A percentile compares a stretch with the other conserved stretches of the same genome.
Evolutionary conservation across 92 coral and sea anemone genomes (phyloP).

Genomic region (Porites rus): DNA sequence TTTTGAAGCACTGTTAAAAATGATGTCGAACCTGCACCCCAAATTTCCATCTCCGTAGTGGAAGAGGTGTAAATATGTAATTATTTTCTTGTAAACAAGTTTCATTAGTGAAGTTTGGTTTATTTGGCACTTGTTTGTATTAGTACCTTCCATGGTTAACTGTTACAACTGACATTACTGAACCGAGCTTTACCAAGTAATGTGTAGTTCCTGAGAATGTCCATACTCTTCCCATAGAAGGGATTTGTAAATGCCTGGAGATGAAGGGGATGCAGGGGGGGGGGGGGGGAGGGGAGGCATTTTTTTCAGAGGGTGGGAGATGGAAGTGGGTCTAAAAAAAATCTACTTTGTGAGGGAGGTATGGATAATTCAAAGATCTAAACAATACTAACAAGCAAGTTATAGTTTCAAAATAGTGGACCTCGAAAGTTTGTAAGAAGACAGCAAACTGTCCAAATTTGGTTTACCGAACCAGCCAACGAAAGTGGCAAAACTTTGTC

Average conservation of each 20-base stretch:
- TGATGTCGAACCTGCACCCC: neutral
- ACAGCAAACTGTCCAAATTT: conserved; percentile 41
- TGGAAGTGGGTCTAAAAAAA: neutral
- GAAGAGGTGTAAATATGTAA: neutral
- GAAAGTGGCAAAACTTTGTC: conserved; percentile 51
- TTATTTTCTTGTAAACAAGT: neutral
- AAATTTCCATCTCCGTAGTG: conserved; percentile 3
- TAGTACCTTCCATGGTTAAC: neutral
- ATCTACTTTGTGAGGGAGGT: neutral
- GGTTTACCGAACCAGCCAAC: conserved; percentile 43
- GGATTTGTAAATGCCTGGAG: conserved; percentile 17
- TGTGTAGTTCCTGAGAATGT: neutral
- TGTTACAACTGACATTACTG: neutral
- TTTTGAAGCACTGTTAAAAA: conserved; percentile 1
- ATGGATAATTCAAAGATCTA: conserved; percentile 17
- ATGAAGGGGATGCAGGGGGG: neutral
- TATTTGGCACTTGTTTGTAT: too few relatives aligned
- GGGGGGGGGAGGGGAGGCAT: neutral
- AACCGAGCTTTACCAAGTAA: conserved; percentile 5
- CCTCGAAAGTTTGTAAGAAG: conserved; percentile 52
- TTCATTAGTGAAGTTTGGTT: too few relatives aligned
- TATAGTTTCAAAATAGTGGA: conserved; percentile 35
- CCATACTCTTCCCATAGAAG: neutral
- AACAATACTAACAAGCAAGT: conserved; percentile 8
- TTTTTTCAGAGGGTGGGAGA: neutral